Evolutionary conservation across 2,113 vertebrate genomes (phyloP).

Genomic region (Oryzias melastigma): DNA sequence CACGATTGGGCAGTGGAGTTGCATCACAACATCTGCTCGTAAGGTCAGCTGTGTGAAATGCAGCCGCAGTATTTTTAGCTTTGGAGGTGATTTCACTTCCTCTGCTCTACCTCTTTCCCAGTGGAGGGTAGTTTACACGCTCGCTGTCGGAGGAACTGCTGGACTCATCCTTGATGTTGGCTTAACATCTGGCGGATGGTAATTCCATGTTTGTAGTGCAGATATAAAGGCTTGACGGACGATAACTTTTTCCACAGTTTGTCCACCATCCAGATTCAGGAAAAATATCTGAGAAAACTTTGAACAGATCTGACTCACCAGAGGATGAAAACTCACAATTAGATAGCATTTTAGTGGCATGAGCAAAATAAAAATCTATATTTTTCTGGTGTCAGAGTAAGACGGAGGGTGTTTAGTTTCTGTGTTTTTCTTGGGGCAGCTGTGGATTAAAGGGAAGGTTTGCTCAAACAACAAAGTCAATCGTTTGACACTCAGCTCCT

Average conservation of each 20-base stretch:
- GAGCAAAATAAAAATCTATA: conserved; percentile 3
- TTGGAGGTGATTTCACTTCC: conserved; percentile 6
- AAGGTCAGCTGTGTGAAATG: conserved; percentile 24
- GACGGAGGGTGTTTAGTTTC: not conserved
- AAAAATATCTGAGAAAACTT: conserved; percentile 9
- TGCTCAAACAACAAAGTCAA: no score
- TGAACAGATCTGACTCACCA: not conserved
- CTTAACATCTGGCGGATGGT: conserved; percentile 45
- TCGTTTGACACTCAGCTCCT: no score
- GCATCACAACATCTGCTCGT: conserved; percentile 57
- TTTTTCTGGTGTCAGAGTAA: not conserved
- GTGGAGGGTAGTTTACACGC: conserved; percentile 22
- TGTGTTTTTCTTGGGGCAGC: no score
- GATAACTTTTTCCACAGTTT: not conserved
- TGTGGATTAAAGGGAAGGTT: no score
- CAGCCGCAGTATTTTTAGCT: conserved; percentile 45
- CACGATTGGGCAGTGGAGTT: conserved; percentile 14
- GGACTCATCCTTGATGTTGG: conserved; percentile 25
- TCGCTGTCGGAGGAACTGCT: conserved; percentile 21
- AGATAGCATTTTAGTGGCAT: not conserved
- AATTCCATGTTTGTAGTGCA: conserved; percentile 28
- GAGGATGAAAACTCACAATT: not conserved
- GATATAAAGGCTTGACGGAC: conserved; percentile 1
- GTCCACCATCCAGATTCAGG: conserved; percentile 14
- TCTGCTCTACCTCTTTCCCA: conserved; percentile 17